These are phyloP conservation scores for Orthochromis indermauri DNA, from an alignment of 2,113 vertebrate genomes.

Conservation along the genomic window DNA sequence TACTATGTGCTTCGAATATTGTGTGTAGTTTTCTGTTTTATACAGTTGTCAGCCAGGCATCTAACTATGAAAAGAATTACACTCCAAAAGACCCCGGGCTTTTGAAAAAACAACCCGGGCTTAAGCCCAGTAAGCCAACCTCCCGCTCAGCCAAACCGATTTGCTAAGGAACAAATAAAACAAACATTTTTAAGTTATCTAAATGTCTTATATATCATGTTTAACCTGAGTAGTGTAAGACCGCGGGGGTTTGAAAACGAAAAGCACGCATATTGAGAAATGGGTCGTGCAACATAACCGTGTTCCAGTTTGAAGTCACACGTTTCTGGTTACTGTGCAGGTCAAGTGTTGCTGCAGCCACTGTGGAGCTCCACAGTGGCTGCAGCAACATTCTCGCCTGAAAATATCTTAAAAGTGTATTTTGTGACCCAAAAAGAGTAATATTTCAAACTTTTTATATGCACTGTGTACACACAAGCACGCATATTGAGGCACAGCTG, in stretches of 20 bases:
- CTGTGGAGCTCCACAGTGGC: not conserved
- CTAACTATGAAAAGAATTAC: too few species aligned
- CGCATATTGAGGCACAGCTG: not conserved
- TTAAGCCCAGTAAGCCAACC: too few species aligned
- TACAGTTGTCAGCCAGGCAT: too few species aligned
- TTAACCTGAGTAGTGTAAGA: not conserved
- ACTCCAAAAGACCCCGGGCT: too few species aligned
- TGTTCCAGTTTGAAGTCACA: not conserved
- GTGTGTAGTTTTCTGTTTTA: too few species aligned
- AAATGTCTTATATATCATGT: not conserved
- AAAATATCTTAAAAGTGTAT: not conserved
- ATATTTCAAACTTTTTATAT: not conserved
- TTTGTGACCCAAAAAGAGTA: not conserved
- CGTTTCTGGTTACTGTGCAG: not conserved
- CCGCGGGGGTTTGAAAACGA: not conserved
- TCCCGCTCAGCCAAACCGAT: too few species aligned
- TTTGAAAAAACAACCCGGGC: rapidly evolving
- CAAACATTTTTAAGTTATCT: too few species aligned
- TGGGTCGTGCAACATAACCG: rapidly evolving
- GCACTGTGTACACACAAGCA: not conserved
- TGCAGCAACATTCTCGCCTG: not conserved
- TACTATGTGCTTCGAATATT: too few species aligned
- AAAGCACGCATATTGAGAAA: not conserved
- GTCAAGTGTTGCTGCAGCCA: not conserved
- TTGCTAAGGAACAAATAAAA: too few species aligned